Evolutionary conservation across 2,888 invertebrate species (phyloP), one percentile per base, ranked within the genome.

Genomic region (Drosophila nr. perissopoda): DNA sequence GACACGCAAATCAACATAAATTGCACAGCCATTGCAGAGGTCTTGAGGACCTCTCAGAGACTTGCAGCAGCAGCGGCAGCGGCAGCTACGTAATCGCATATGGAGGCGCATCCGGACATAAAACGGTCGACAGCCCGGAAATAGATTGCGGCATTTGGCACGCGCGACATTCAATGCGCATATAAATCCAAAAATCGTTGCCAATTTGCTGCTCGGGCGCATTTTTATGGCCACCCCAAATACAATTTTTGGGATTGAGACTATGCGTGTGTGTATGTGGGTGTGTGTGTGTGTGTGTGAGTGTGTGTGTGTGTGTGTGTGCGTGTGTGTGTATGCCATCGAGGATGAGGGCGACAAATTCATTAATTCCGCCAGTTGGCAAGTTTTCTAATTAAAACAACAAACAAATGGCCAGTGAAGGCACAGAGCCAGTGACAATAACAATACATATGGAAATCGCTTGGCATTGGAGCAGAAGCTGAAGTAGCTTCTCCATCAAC

Each of bases 381-480:
- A 89, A 90, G 90, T 87, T 87, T 87, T 87, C 87, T 87, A 87
- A 87, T 90, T 87, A 87, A 87, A 88, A 90, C 89, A 87, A 87
- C 90, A 87, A 87, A 89, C 88, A 88, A 89, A 88, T 85, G 86
- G 82, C 74, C 82, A 80, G 74, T 72, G n/a, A 21, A 62, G 33
- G 46, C 38, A 27, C 42, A 65, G 61, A 38, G 38, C 68, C 61
- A 64, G 49, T 59, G 70, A 66, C 72, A 83, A 83, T 85, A 76
- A 81, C 89, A 90, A 87, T 86, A 82, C 90, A 87, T 87, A 88
- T 87, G 87, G 87, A 87, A 87, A 87, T 87, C 67, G 63, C 58
- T 70, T 70, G 64, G 77, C 57, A 63, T 54, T 67, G 52, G 49
- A 65, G 60, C 34, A 29, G 42, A 46, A 27, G 40, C 48, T 38